These are phyloP conservation scores for Antheraea pernyi DNA, from an alignment of 1,140 invertebrate species.

Conservation along the genomic window DNA sequence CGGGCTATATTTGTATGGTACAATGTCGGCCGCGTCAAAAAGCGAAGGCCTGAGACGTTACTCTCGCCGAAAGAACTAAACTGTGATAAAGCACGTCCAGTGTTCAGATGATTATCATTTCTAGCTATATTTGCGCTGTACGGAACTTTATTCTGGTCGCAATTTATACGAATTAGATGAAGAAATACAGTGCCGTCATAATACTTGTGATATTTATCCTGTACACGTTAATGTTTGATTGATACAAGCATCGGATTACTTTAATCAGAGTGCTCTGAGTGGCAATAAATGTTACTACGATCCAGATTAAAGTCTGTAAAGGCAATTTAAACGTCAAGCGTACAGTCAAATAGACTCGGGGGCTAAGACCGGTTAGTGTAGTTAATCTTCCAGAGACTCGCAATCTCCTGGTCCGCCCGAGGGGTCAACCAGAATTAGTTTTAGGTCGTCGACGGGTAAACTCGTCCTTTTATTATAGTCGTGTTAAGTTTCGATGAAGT, in stretches of 20 bases:
- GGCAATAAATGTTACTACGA: slow-evolving; percentile 42
- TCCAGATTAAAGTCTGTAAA: slow-evolving; percentile 38
- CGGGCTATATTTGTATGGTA: slow-evolving; percentile 91
- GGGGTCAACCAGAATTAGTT: slow-evolving; percentile 35
- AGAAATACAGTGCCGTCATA: slow-evolving; percentile 55
- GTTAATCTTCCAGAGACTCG: slow-evolving; percentile 45
- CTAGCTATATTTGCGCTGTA: slow-evolving; percentile 34
- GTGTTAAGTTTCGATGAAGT: slow-evolving; percentile 33
- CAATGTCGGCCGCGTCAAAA: slow-evolving; percentile 81
- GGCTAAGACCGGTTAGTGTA: slow-evolving; percentile 37
- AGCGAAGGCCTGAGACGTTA: slow-evolving; percentile 60
- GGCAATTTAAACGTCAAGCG: slow-evolving; percentile 32
- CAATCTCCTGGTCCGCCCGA: slow-evolving; percentile 44
- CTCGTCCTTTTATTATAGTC: slow-evolving; percentile 25
- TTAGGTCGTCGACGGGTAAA: slow-evolving; percentile 28
- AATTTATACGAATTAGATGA: slow-evolving; percentile 49
- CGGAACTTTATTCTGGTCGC: slow-evolving; percentile 36
- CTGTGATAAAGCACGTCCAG: slow-evolving; percentile 76
- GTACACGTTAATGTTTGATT: slow-evolving; percentile 38
- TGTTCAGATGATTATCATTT: slow-evolving; percentile 53
- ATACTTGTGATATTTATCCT: slow-evolving; percentile 60
- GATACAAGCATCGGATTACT: slow-evolving; percentile 28
- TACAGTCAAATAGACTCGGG: slow-evolving; percentile 31
- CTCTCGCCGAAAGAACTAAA: slow-evolving; percentile 41
- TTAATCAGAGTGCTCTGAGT: slow-evolving; percentile 32